A percentile compares a stretch with the other conserved stretches of the same genome.
These are phyloP conservation scores for Leptinotarsa defecta DNA, from an alignment of 1,140 invertebrate species.

Conservation along the genomic window DNA sequence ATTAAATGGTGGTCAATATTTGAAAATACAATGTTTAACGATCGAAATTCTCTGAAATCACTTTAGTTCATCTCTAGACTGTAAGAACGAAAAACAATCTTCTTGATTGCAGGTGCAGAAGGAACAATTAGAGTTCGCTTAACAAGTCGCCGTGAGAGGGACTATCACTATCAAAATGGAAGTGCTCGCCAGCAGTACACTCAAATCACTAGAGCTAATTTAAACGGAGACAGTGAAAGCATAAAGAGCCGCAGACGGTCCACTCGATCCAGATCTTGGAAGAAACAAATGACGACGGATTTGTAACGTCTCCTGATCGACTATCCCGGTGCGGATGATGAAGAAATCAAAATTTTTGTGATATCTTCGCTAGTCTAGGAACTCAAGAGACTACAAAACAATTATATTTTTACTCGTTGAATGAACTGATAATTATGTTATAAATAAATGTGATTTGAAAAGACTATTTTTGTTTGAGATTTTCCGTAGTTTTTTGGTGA, in stretches of 20 bases:
- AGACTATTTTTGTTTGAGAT: too few species aligned
- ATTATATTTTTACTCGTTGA: too few species aligned
- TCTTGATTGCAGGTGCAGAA: constrained; percentile 7
- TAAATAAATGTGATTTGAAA: too few species aligned
- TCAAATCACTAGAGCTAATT: not conserved
- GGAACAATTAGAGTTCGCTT: constrained; percentile 14
- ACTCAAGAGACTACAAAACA: not conserved
- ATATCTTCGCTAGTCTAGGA: constrained; percentile 7
- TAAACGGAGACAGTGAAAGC: not conserved
- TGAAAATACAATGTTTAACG: too few species aligned
- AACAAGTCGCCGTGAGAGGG: constrained; percentile 6
- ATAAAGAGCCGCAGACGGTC: constrained; percentile 10
- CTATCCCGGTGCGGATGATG: not conserved
- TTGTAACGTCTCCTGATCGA: not conserved
- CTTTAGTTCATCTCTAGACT: too few species aligned
- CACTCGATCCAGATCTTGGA: not conserved
- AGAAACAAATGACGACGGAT: constrained; percentile 18
- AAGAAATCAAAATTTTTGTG: not conserved
- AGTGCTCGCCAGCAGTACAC: not conserved
- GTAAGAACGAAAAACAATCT: not conserved
- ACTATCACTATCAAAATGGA: constrained; percentile 13
- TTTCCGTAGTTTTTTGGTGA: too few species aligned
- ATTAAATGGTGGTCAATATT: too few species aligned
- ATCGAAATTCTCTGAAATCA: too few species aligned
- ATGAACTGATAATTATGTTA: too few species aligned